phyloP scores from a whole-genome alignment of 2,888 invertebrate species.

The Chelonus formosanus region DNA sequence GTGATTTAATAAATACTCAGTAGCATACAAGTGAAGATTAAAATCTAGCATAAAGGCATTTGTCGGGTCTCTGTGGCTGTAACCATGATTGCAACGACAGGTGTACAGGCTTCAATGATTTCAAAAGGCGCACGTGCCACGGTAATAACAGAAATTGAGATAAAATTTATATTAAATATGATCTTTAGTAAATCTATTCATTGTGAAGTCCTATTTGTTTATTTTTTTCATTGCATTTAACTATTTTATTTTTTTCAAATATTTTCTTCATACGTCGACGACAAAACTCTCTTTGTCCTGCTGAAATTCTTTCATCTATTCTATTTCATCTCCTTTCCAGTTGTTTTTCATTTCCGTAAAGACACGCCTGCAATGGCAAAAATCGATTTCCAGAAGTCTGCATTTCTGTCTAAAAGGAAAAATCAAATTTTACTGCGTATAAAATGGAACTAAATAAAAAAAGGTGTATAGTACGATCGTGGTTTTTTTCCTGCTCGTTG shows the following conservation, averaged over 20 bases:
- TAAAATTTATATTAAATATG: too few relatives aligned
- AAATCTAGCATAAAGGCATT: slow-evolving; percentile 46
- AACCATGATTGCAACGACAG: slow-evolving; percentile 7
- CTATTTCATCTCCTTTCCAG: too few relatives aligned
- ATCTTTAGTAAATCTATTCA: too few relatives aligned
- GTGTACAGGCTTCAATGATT: slow-evolving; percentile 10
- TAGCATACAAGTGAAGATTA: slow-evolving; percentile 41
- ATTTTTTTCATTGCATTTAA: too few relatives aligned
- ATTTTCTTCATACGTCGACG: too few relatives aligned
- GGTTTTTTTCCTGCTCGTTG: slow-evolving; percentile 1
- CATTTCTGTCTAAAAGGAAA: not conserved
- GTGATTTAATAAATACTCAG: slow-evolving; percentile 48
- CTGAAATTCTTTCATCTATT: too few relatives aligned
- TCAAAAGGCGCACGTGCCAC: slow-evolving; percentile 8
- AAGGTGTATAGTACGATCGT: not conserved
- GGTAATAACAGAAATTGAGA: too few relatives aligned
- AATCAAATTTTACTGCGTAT: not conserved
- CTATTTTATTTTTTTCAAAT: too few relatives aligned
- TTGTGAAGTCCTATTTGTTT: too few relatives aligned
- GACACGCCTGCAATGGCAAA: not conserved
- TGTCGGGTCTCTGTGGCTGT: slow-evolving; percentile 9
- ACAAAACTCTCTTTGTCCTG: too few relatives aligned
- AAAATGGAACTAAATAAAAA: slow-evolving; percentile 2
- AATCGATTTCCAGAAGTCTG: not conserved
- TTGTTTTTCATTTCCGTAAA: too few relatives aligned